A percentile compares a stretch with the other conserved stretches of the same genome.
These are phyloP conservation scores for Melikaiella ostensackeni DNA, from an alignment of 2,888 invertebrate species.

Conservation along the genomic window DNA sequence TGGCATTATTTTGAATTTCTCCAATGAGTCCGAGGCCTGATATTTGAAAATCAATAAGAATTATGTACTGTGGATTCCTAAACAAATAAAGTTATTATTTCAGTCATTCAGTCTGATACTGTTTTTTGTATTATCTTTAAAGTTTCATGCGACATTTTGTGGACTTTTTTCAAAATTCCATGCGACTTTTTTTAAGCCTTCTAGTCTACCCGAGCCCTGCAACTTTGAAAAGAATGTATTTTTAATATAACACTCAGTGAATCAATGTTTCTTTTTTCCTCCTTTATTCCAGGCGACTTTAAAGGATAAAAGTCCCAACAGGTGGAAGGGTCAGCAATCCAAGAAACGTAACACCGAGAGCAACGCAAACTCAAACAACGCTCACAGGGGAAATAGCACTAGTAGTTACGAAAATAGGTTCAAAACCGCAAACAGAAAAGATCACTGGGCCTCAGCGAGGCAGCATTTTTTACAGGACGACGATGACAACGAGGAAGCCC, in stretches of 20 bases:
- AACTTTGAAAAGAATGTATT: no score
- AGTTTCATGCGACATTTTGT: no score
- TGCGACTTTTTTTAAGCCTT: no score
- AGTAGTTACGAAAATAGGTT: conserved; percentile 64
- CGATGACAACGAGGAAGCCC: conserved; percentile 62
- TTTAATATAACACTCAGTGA: not conserved
- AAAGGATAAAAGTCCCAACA: conserved; percentile 71
- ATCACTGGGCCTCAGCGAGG: conserved; percentile 74
- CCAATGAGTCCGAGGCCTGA: no score
- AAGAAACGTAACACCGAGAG: conserved; percentile 66
- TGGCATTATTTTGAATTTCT: no score
- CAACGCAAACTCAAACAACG: conserved; percentile 66
- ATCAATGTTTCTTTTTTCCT: not conserved
- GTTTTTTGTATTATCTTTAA: no score
- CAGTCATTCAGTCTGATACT: no score
- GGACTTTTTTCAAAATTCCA: no score
- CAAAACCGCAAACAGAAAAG: conserved; percentile 68
- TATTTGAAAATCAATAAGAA: no score
- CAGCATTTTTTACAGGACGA: conserved; percentile 71
- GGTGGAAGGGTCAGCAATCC: conserved; percentile 69
- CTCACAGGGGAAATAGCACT: conserved; percentile 62
- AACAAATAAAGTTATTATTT: no score
- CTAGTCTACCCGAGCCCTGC: no score
- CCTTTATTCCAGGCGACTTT: conserved; percentile 65
- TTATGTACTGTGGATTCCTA: no score